A percentile compares a stretch with the other conserved stretches of the same genome.
phyloP scores from a whole-genome alignment of 2,113 vertebrate genomes.

The Semnornis frantzii region DNA sequence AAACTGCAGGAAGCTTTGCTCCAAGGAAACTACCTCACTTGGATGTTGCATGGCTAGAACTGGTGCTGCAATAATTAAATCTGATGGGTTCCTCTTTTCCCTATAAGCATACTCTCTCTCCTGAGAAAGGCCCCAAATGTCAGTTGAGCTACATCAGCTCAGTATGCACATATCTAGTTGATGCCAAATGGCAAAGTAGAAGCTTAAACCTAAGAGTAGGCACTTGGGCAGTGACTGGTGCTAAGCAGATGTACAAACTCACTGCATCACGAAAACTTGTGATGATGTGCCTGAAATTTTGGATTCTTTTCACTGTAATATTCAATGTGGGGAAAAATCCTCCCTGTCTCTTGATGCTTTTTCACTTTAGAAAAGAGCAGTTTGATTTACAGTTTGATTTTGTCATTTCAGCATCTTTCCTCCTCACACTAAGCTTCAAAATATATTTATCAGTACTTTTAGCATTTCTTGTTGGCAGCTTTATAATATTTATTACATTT shows the following conservation, averaged over 20 bases:
- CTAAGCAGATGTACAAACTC: constrained; percentile 65
- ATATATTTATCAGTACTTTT: not conserved
- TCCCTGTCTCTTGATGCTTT: not conserved
- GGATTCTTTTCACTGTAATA: not conserved
- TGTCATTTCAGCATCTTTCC: not conserved
- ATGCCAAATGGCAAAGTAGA: constrained; percentile 10
- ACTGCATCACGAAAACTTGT: constrained; percentile 46
- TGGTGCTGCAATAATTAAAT: not conserved
- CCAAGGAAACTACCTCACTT: not conserved
- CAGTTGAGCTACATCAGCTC: not conserved
- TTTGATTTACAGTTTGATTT: not conserved
- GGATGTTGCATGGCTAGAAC: not conserved
- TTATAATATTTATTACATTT: not conserved
- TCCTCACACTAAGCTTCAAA: not conserved
- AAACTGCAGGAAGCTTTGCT: not conserved
- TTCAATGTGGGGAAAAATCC: not conserved
- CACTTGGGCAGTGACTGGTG: constrained; percentile 23
- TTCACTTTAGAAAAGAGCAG: not conserved
- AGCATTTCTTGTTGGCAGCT: not conserved
- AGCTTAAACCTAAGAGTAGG: constrained; percentile 25
- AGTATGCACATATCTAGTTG: not conserved
- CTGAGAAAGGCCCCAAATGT: constrained; percentile 12
- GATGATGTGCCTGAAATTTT: constrained; percentile 32
- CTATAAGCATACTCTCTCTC: not conserved
- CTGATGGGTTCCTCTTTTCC: not conserved